Percentiles rank a stretch among this genome's conserved stretches.
These are phyloP conservation scores for Enteromius mattozi DNA, from an alignment of 2,797 vertebrate species.

Conservation along the genomic window DNA sequence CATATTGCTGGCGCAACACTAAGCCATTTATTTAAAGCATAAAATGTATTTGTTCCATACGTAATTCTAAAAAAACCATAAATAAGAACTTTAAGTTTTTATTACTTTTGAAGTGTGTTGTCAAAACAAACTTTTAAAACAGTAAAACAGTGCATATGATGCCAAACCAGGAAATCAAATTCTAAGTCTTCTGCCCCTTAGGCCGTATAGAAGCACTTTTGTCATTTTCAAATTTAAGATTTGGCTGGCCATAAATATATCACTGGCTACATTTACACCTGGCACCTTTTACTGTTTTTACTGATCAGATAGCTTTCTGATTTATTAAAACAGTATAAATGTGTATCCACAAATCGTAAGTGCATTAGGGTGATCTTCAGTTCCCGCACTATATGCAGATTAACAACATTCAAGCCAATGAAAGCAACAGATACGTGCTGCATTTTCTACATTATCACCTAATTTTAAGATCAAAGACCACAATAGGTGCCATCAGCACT, in stretches of 20 bases:
- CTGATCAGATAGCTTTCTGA: no score
- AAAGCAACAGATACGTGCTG: not conserved
- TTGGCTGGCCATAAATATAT: not conserved
- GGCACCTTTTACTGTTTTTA: no score
- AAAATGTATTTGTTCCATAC: not conserved
- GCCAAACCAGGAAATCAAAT: not conserved
- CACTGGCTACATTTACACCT: no score
- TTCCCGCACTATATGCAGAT: not conserved
- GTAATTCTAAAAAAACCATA: not conserved
- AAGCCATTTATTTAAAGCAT: not conserved
- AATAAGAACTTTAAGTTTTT: slow-evolving; percentile 2
- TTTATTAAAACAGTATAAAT: no score
- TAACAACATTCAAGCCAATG: not conserved
- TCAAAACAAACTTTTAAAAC: slow-evolving; percentile 3
- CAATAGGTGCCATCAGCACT: not conserved
- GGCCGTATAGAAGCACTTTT: not conserved
- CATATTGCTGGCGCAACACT: not conserved
- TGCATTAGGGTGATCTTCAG: not conserved
- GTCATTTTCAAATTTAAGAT: not conserved
- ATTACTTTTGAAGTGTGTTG: slow-evolving; percentile 12
- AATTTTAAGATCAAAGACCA: not conserved
- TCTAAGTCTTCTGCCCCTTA: not conserved
- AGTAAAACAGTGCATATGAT: not conserved
- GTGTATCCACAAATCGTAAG: not conserved
- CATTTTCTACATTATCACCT: not conserved